A percentile compares a stretch with the other conserved stretches of the same genome.
phyloP scores from a whole-genome alignment of 2,113 vertebrate genomes.

The Notothenia coriiceps region DNA sequence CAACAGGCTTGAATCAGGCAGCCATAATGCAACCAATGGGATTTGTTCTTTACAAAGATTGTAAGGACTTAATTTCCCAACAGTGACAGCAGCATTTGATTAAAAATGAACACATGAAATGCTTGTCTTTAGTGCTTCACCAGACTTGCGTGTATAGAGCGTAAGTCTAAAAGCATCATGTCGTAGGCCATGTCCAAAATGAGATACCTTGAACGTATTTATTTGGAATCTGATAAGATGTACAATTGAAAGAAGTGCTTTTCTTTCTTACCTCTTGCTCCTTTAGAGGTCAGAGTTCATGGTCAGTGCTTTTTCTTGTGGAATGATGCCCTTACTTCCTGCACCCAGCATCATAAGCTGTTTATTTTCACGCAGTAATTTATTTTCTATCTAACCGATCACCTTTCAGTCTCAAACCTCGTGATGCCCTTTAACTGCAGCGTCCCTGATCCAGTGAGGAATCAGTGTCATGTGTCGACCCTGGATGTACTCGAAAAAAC shows the following conservation, averaged over 20 bases:
- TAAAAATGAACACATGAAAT: neutral
- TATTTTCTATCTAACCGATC: neutral
- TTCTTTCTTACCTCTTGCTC: neutral
- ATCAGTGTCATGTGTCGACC: conserved; percentile 21
- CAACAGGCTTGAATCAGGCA: neutral
- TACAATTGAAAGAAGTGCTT: neutral
- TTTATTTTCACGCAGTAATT: neutral
- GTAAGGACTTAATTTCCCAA: neutral
- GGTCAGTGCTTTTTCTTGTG: neutral
- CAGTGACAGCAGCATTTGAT: neutral
- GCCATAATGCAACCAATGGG: neutral
- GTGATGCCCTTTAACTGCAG: conserved; percentile 33
- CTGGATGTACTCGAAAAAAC: neutral
- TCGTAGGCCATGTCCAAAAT: neutral
- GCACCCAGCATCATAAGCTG: neutral
- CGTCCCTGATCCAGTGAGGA: conserved; percentile 32
- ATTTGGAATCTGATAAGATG: neutral
- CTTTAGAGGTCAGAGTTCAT: conserved; percentile 25
- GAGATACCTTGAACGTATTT: neutral
- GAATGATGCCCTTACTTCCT: neutral
- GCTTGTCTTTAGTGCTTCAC: too few species aligned
- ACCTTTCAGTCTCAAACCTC: conserved; percentile 10
- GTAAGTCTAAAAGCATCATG: neutral
- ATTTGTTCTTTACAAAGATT: neutral
- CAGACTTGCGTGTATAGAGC: neutral